Percentiles rank a stretch among this genome's conserved stretches.
These are phyloP conservation scores for Gallinago stenura DNA, from an alignment of 2,797 vertebrate genomes.

Conservation along the genomic window DNA sequence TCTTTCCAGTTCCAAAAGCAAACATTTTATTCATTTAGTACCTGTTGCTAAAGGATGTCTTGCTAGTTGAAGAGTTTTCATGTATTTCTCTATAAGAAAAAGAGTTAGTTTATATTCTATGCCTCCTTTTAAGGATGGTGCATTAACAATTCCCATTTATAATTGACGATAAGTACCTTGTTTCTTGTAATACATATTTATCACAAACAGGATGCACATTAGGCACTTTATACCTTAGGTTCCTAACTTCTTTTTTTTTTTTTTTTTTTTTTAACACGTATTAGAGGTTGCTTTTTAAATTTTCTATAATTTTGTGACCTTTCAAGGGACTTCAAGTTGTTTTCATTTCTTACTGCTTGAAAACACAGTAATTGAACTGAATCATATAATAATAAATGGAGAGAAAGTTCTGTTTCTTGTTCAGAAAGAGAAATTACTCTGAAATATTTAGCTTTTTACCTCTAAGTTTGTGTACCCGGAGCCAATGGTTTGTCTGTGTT, in stretches of 20 bases:
- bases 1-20: background rate
- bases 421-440: background rate
- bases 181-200: background rate
- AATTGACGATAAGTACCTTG: background rate
- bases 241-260: background rate
- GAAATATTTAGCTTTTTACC: background rate
- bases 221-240: background rate
- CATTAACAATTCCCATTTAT: background rate
- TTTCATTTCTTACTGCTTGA: background rate
- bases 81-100: fast-evolving
- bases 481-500: background rate
- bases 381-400: background rate
- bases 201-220: background rate
- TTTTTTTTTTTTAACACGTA: background rate
- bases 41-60: background rate
- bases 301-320: background rate
- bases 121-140: background rate
- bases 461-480: background rate
- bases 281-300: background rate
- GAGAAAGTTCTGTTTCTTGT: background rate
- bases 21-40: background rate
- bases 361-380: background rate
- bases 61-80: background rate
- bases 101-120: background rate
- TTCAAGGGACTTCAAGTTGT: background rate